Evolutionary conservation across 2,113 vertebrate genomes (phyloP), one percentile per base, ranked within the genome.

Genomic region (Seriola rivoliana): DNA sequence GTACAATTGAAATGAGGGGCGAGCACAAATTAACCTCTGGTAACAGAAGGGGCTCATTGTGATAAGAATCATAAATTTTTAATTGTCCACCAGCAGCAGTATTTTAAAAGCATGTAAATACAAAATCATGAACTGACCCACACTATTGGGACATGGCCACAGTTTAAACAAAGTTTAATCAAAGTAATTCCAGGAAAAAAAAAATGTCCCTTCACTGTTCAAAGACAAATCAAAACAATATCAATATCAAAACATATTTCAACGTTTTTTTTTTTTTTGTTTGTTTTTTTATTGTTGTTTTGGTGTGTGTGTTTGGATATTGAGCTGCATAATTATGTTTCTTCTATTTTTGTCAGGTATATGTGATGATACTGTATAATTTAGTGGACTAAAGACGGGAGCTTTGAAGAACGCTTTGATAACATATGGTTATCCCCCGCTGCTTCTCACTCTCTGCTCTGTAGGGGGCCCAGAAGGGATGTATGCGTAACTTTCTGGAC

Each of bases 11-110:
- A 95, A 95, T 92, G 85, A 90, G 91, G 83, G 87, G 82, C 79
- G 82, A 88, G 85, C 85, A 84, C 91, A 94, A 94, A 95, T 95
- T 91, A 93, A 94, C 93, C 93, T 92, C 72, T 86, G 81, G 90
- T 89, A 92, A 88, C 88, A 82, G 89, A 90, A 54, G 85, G 85
- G 76, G 81, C 87, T 91, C 65, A 42, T 89, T 91, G 85, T 87
- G 86, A 90, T 81, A 92, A 63, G 72, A 92, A 87, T 84, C 82
- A 92, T 95, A 87, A 67, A 87, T 84, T 85, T 93, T 90, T 92
- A 93, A 94, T 93, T 92, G 90, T 92, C 85, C 84, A 80, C 69
- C 71, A 90, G 82, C 77, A 90, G 71, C 87, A 85, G 65, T 88
- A 85, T 85, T 87, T 92, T 87, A 85, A 84, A 84, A 72, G 72